A percentile compares a stretch with the other conserved stretches of the same genome.
Evolutionary conservation across 2,113 vertebrate species (phyloP).

Genomic region (Coptodon rendalli): DNA sequence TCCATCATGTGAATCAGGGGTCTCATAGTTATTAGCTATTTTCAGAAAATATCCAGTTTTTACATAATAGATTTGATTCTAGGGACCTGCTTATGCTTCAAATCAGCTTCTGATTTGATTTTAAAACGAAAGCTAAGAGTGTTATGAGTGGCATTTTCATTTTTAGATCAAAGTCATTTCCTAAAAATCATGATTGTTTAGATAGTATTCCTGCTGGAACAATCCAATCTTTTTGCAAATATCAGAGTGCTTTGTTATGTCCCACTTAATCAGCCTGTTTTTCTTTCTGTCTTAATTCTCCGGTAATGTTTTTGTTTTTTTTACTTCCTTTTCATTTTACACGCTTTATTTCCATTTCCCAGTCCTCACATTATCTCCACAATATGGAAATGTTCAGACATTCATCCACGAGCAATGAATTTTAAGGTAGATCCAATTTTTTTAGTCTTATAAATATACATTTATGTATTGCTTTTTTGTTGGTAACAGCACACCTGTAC

Average conservation of each 20-base stretch:
- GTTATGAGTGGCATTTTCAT: conserved; percentile 41
- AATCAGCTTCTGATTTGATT: conserved; percentile 11
- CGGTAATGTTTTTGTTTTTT: conserved; percentile 6
- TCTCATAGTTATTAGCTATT: neutral
- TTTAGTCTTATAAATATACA: conserved; percentile 52
- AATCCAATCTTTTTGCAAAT: conserved; percentile 47
- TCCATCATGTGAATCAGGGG: conserved; percentile 9
- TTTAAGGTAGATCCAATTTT: conserved; percentile 22
- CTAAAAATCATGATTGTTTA: conserved; percentile 34
- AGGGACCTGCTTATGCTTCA: neutral
- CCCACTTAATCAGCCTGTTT: conserved; percentile 36
- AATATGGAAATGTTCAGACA: conserved; percentile 44
- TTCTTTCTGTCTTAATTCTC: conserved; percentile 11
- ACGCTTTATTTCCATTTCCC: conserved; percentile 24
- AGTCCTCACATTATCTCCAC: conserved; percentile 35
- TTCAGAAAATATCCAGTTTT: neutral
- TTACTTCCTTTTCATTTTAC: neutral
- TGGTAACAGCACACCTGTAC: conserved; percentile 10
- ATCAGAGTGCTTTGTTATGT: conserved; percentile 40
- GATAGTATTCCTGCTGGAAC: conserved; percentile 38
- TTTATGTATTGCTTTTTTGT: conserved; percentile 54
- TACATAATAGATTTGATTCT: conserved; percentile 18
- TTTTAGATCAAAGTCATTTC: conserved; percentile 36
- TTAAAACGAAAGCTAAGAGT: neutral
- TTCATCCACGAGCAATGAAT: conserved; percentile 48